A percentile compares a stretch with the other conserved stretches of the same genome.
These are phyloP conservation scores for Phataginus tetradactyla DNA, from an alignment of 2,797 vertebrate genomes.

Conservation along the genomic window DNA sequence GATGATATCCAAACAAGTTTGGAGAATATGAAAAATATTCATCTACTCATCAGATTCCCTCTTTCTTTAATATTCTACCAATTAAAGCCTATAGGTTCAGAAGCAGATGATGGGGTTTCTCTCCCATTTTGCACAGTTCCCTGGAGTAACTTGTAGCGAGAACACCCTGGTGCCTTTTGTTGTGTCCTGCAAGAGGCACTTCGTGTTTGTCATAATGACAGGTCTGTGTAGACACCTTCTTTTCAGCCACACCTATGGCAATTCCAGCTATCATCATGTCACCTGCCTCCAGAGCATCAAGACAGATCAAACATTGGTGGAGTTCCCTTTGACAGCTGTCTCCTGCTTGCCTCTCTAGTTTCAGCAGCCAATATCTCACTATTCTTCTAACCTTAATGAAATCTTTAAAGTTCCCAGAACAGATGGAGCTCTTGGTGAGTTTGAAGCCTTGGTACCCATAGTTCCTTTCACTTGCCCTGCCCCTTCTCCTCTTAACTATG, in stretches of 20 bases:
- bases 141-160: constrained; percentile 7
- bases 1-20: not conserved
- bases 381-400: not conserved
- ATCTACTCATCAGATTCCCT: not conserved
- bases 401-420: not conserved
- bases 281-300: not conserved
- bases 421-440: not conserved
- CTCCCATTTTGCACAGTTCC: not conserved
- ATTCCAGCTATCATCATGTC: constrained; percentile 17
- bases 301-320: not conserved
- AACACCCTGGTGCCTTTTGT: not conserved
- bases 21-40: not conserved
- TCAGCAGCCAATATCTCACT: not conserved
- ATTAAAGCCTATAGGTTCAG: not conserved
- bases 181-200: not conserved
- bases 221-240: constrained; percentile 30
- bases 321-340: not conserved
- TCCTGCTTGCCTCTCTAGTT: not conserved
- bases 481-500: not conserved
- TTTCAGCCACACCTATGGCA: constrained; percentile 40
- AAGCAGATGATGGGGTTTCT: not conserved
- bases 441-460: not conserved
- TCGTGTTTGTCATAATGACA: constrained; percentile 45
- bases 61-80: not conserved
- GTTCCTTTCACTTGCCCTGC: not conserved